Conservation (phyloP, 2,797 vertebrate species). For the Delichon dasypus region DNA sequence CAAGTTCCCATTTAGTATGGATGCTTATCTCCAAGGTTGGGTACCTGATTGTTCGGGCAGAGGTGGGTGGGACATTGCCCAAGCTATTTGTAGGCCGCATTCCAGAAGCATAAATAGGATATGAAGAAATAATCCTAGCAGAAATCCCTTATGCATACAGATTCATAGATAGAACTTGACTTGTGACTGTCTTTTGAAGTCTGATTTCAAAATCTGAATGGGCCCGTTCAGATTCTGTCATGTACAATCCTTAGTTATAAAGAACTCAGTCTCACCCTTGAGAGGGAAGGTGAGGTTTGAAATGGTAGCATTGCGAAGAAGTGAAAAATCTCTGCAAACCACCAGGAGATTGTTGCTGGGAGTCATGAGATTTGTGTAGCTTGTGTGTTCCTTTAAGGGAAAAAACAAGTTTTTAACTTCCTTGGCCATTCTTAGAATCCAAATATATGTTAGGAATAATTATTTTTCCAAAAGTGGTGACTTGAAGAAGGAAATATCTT, state of each 20-base stretch:
- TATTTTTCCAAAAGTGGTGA: neutral
- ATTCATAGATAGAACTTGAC: neutral
- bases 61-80: neutral
- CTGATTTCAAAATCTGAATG: neutral
- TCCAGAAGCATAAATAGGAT: neutral
- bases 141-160: slow-evolving; percentile 2
- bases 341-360: neutral
- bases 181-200: neutral
- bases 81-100: neutral
- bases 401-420: neutral
- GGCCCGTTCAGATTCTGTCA: neutral
- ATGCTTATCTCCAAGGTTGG: neutral
- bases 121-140: slow-evolving; percentile 1
- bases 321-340: neutral
- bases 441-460: neutral
- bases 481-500: neutral
- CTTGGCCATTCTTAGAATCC: neutral
- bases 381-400: neutral
- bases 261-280: neutral
- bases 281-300: neutral
- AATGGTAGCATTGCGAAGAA: neutral
- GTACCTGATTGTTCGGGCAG: neutral
- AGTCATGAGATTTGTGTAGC: neutral
- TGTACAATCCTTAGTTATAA: neutral
- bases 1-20: neutral